phyloP scores from a whole-genome alignment of 2,113 vertebrate species.

The Pholis gunnellus region DNA sequence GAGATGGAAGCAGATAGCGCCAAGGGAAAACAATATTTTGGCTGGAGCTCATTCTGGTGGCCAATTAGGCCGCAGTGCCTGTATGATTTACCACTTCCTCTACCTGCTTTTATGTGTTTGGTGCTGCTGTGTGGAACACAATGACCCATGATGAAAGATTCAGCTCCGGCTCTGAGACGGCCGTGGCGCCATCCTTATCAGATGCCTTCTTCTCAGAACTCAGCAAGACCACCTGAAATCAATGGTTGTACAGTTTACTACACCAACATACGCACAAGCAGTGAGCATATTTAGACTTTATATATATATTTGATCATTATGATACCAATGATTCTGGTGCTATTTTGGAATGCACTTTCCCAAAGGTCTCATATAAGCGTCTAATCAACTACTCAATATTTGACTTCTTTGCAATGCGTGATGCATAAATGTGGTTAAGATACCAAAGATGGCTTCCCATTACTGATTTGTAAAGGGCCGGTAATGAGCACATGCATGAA shows the following conservation, averaged over 20 bases:
- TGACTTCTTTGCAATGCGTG: background rate
- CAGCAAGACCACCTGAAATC: conserved; percentile 68
- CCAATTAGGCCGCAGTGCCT: conserved; percentile 78
- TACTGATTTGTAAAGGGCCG: background rate
- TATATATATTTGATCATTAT: background rate
- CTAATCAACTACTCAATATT: background rate
- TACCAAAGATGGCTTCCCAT: background rate
- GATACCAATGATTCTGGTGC: background rate
- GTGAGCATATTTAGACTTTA: conserved; percentile 18
- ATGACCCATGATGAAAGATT: conserved; percentile 82
- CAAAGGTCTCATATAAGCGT: background rate
- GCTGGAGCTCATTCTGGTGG: conserved; percentile 80
- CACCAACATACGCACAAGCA: conserved; percentile 4
- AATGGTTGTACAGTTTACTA: conserved; percentile 33
- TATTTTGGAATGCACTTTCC: background rate
- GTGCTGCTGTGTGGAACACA: conserved; percentile 77
- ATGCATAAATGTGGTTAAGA: conserved; percentile 1
- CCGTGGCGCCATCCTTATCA: conserved; percentile 80
- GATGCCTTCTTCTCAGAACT: conserved; percentile 69
- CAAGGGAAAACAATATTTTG: conserved; percentile 84
- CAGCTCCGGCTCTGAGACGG: conserved; percentile 68
- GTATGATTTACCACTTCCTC: conserved; percentile 81
- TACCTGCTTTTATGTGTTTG: conserved; percentile 80
- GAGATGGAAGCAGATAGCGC: conserved; percentile 90
- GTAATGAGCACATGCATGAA: background rate